A percentile compares a stretch with the other conserved stretches of the same genome.
These are phyloP conservation scores for Chloropsis hardwickii DNA, from an alignment of 2,113 vertebrate genomes.

Conservation along the genomic window DNA sequence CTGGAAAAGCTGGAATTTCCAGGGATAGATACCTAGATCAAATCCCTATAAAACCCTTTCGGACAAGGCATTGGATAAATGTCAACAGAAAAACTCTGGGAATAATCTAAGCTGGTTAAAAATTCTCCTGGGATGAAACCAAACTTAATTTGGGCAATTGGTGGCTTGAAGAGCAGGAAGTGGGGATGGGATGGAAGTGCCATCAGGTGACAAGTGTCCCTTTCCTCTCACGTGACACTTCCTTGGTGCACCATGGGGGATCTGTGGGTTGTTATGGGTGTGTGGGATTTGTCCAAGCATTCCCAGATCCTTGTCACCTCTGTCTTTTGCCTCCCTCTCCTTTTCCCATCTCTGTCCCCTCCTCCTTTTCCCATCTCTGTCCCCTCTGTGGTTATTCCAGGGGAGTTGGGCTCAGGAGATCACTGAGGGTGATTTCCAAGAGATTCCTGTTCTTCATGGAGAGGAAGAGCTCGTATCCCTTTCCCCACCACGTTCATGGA, in stretches of 20 bases:
- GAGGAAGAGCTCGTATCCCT: rapidly evolving
- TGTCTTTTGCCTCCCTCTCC: not conserved
- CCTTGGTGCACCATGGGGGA: not conserved
- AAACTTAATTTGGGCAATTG: not conserved
- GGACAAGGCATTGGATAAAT: not conserved
- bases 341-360: not conserved
- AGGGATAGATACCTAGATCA: not conserved
- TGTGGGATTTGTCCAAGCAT: not conserved
- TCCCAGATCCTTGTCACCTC: not conserved
- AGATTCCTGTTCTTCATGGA: not conserved
- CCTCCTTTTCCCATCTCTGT: not conserved
- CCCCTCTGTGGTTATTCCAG: rapidly evolving
- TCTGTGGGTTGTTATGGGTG: not conserved
- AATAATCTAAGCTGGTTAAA: not conserved
- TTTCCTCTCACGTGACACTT: not conserved
- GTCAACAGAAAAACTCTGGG: not conserved
- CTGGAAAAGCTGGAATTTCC: not conserved
- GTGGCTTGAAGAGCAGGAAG: not conserved
- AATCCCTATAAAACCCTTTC: not conserved
- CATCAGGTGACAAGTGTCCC: not conserved
- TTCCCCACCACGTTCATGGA: not conserved
- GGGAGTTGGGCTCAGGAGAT: not conserved
- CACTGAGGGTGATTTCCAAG: not conserved
- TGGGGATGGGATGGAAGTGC: not conserved
- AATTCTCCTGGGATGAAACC: not conserved